phyloP scores from a whole-genome alignment of 53 echinoderm and acorn worm species.

The Crossaster papposus region DNA sequence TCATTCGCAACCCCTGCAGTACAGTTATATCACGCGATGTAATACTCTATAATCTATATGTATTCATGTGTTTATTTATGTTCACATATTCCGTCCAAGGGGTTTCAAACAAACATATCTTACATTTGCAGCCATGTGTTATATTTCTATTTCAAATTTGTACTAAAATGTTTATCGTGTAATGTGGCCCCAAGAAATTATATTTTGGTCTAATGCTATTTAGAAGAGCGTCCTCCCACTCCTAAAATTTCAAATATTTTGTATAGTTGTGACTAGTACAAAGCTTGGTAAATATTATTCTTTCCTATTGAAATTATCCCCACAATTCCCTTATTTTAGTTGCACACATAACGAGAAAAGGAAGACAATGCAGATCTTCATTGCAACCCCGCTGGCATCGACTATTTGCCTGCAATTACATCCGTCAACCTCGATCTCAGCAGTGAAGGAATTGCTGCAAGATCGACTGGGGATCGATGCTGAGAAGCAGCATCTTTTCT shows the following conservation, averaged over 20 bases:
- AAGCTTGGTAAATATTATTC: neutral
- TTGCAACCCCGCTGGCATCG: neutral
- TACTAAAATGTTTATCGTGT: too few species aligned
- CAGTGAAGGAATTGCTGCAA: constrained; percentile 17
- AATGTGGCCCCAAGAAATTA: too few species aligned
- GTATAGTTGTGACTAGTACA: neutral
- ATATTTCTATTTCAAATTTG: too few species aligned
- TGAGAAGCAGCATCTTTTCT: constrained; percentile 14
- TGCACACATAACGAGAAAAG: neutral
- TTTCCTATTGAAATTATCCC: neutral
- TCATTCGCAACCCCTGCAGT: neutral
- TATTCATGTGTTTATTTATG: too few species aligned
- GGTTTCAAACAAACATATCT: too few species aligned
- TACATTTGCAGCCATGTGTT: too few species aligned
- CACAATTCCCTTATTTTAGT: neutral
- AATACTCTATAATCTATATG: too few species aligned
- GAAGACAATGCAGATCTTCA: neutral
- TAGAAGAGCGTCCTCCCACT: too few species aligned
- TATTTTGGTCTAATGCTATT: too few species aligned
- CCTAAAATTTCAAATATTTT: too few species aligned
- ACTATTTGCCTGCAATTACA: constrained; percentile 23
- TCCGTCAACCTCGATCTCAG: constrained; percentile 11
- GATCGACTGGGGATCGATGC: constrained; percentile 16
- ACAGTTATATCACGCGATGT: too few species aligned
- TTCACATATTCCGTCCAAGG: too few species aligned